Conservation (phyloP, 2,113 vertebrate species). For the Fregetta grallaria region DNA sequence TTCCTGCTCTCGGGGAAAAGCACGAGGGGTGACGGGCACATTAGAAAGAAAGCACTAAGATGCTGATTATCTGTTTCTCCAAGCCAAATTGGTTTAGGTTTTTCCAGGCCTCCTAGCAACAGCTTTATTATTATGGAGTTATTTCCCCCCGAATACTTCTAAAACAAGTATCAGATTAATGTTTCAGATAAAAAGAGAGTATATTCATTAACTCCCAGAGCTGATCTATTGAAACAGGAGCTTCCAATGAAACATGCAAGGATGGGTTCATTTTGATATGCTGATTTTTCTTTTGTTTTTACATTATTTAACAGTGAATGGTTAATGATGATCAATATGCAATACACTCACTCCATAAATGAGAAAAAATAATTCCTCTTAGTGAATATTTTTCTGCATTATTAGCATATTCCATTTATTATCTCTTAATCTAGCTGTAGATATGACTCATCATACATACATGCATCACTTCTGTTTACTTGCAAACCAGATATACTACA, state of each 20-base stretch:
- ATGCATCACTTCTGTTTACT: background rate
- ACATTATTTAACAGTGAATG: background rate
- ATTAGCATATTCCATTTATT: background rate
- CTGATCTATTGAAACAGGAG: background rate
- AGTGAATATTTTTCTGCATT: background rate
- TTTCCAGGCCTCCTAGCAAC: conserved; percentile 51
- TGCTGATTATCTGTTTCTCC: conserved; percentile 37
- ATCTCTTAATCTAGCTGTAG: background rate
- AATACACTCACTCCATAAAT: background rate
- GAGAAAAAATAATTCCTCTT: background rate
- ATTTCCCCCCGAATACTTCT: conserved; percentile 30
- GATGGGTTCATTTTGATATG: background rate
- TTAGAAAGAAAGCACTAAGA: background rate
- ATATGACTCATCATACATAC: background rate
- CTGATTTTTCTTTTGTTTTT: background rate
- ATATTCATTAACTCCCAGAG: conserved; percentile 24
- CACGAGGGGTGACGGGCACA: background rate
- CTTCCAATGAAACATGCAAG: background rate
- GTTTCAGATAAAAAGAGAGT: conserved; percentile 15
- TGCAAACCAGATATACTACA: background rate
- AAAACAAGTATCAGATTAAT: conserved; percentile 32
- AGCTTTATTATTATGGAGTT: conserved; percentile 32
- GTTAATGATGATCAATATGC: background rate
- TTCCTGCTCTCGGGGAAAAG: background rate
- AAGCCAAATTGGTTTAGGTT: conserved; percentile 20